Conservation (phyloP, 1,140 invertebrate species). For the Nasonia giraulti region DNA sequence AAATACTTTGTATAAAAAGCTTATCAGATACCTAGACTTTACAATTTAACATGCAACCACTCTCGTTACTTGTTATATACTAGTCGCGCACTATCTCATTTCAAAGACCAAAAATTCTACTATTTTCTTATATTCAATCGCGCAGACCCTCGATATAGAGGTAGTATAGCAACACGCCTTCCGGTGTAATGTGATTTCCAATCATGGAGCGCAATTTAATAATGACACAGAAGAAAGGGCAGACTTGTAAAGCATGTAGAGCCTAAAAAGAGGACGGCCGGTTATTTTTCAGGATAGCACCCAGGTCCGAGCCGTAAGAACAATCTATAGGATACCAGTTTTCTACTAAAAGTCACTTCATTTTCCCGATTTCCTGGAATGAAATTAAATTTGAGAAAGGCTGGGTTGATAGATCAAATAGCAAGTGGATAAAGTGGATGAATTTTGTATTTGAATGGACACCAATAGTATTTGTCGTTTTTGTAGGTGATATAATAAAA, state of each 20-base stretch:
- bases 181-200: background rate
- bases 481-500: too few relatives aligned
- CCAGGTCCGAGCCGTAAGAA: background rate
- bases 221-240: background rate
- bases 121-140: background rate
- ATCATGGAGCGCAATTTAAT: conserved; percentile 20
- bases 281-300: background rate
- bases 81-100: background rate
- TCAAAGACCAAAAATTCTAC: background rate
- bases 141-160: background rate
- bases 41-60: too few relatives aligned
- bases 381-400: too few relatives aligned
- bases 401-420: too few relatives aligned
- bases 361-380: too few relatives aligned
- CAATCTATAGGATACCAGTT: too few relatives aligned
- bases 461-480: too few relatives aligned
- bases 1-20: too few relatives aligned
- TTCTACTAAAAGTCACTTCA: too few relatives aligned
- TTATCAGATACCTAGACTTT: too few relatives aligned
- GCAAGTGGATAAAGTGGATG: too few relatives aligned
- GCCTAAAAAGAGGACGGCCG: background rate
- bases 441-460: too few relatives aligned
- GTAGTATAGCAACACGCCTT: background rate
- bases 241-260: background rate
- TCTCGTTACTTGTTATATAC: background rate